These are phyloP conservation scores for Datnioides undecimradiatus DNA, from an alignment of 2,113 vertebrate genomes.

Conservation along the genomic window DNA sequence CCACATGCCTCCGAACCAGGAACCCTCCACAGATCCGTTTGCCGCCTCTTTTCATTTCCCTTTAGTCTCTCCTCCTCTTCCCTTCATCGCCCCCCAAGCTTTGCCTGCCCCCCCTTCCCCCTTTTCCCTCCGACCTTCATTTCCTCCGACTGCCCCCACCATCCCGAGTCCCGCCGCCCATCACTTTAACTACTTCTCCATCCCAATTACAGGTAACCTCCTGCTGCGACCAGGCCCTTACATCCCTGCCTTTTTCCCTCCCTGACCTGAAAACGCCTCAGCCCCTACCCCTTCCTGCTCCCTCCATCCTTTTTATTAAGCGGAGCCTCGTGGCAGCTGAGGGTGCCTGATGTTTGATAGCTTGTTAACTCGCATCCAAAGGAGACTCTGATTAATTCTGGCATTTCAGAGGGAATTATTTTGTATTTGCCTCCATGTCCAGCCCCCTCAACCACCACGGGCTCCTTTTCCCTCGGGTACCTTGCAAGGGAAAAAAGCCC, in stretches of 20 bases:
- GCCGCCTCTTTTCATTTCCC: conserved; percentile 1
- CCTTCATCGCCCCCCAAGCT: neutral
- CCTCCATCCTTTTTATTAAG: conserved; percentile 62
- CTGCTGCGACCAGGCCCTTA: conserved; percentile 40
- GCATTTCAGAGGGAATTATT: conserved; percentile 71
- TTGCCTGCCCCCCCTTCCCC: neutral
- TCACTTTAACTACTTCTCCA: conserved; percentile 57
- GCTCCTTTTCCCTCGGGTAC: conserved; percentile 19
- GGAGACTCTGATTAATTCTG: conserved; percentile 68
- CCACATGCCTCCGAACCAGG: conserved; percentile 21
- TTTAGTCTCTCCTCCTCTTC: conserved; percentile 2
- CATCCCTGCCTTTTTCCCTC: conserved; percentile 26
- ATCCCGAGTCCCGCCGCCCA: neutral
- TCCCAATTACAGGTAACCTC: conserved; percentile 71
- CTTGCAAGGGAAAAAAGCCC: conserved; percentile 3
- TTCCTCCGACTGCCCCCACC: conserved; percentile 27
- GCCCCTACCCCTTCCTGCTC: conserved; percentile 1
- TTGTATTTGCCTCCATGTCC: conserved; percentile 59
- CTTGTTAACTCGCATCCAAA: conserved; percentile 70
- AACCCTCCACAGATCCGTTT: conserved; percentile 4
- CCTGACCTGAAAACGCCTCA: conserved; percentile 55
- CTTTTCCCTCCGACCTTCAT: conserved; percentile 19
- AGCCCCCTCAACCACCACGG: conserved; percentile 8
- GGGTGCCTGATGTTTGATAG: conserved; percentile 60
- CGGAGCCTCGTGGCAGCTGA: conserved; percentile 26